A percentile compares a stretch with the other conserved stretches of the same genome.
Conservation (phyloP, 1,140 invertebrate species). For the Littorina saxatilis region DNA sequence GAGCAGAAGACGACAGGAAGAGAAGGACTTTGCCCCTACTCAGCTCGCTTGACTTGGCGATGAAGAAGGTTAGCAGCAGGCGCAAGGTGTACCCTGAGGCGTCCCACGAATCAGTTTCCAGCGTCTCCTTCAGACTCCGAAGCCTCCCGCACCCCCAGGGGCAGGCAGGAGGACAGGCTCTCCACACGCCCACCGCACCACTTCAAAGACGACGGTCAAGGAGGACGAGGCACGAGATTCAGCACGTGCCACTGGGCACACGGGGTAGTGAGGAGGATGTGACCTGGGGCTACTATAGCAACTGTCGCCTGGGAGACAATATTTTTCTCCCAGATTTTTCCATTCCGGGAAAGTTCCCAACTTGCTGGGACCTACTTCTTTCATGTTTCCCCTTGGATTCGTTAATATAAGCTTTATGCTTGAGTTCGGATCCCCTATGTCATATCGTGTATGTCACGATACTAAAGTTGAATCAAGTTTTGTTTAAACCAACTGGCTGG, state of each 20-base stretch:
- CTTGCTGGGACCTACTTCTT: neutral
- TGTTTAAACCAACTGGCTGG: neutral
- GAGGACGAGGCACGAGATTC: neutral
- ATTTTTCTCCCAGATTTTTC: neutral
- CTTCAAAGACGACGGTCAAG: neutral
- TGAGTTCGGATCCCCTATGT: no score
- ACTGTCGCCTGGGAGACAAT: neutral
- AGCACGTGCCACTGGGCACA: constrained; percentile 14
- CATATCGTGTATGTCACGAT: no score
- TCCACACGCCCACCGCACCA: neutral
- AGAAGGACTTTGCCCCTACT: neutral
- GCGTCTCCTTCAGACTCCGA: neutral
- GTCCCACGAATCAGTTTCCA: neutral
- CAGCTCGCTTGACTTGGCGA: neutral
- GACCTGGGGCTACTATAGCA: constrained; percentile 2
- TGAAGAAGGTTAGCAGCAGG: neutral
- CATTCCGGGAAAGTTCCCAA: neutral
- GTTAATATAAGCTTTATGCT: no score
- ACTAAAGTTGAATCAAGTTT: no score
- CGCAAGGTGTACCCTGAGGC: neutral
- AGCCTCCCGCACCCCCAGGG: neutral
- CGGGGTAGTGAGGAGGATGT: neutral
- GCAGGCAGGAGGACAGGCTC: neutral
- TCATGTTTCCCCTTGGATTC: no score
- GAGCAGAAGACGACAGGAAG: neutral